Evolutionary conservation across 2,797 vertebrate genomes (phyloP).

Genomic region (Xerus rutilus): DNA sequence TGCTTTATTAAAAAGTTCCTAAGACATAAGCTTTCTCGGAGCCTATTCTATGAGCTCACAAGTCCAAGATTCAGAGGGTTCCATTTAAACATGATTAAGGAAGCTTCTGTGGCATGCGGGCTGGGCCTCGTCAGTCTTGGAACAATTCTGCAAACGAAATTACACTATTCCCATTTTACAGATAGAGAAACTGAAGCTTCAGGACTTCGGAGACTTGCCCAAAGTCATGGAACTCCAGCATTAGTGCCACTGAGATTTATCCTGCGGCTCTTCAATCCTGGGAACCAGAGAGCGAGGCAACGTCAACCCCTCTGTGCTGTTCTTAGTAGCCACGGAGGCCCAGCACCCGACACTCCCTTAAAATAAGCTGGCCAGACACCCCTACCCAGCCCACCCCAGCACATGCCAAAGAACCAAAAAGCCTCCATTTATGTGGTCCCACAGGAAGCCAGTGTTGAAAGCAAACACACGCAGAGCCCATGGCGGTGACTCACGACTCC

Average conservation of each 20-base stretch:
- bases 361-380: conserved; percentile 84
- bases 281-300: conserved; percentile 75
- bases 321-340: neutral
- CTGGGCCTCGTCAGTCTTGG: rapidly evolving
- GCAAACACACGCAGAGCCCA: conserved; percentile 61
- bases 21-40: neutral
- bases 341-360: neutral
- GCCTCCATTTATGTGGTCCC: conserved; percentile 62
- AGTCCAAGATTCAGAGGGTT: neutral
- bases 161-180: neutral
- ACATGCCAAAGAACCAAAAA: conserved; percentile 81
- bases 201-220: neutral
- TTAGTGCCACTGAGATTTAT: neutral
- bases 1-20: neutral
- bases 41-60: neutral
- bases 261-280: conserved; percentile 81
- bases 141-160: neutral
- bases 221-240: neutral
- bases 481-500: conserved; percentile 76
- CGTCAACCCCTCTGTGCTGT: neutral
- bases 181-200: neutral
- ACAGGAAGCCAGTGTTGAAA: conserved; percentile 68
- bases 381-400: conserved; percentile 53
- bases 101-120: no score
- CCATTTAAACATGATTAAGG: no score